These are phyloP conservation scores for Zapus hudsonius DNA, from an alignment of 2,113 vertebrate species.

Conservation along the genomic window DNA sequence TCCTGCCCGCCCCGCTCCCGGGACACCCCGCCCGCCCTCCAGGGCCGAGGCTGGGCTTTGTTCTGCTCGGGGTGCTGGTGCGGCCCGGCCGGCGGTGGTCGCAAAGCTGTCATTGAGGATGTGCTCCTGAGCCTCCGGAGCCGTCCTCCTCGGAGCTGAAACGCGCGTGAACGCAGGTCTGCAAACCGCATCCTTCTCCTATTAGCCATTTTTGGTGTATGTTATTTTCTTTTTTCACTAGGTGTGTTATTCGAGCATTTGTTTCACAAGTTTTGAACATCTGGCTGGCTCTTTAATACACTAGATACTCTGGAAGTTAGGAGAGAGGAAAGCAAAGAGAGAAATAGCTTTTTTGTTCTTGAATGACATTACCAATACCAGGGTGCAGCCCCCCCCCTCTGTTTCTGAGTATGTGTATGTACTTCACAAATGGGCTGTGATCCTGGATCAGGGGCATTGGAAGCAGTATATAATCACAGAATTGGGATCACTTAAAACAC, in stretches of 20 bases:
- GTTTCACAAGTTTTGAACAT: slow-evolving; percentile 11
- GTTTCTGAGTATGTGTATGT: background rate
- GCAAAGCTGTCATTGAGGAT: no score
- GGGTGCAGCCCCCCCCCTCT: background rate
- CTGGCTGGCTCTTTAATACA: background rate
- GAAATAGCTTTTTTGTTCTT: slow-evolving; percentile 63
- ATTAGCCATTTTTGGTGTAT: background rate
- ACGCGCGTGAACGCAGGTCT: no score
- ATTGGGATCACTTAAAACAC: background rate
- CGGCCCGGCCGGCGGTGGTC: no score
- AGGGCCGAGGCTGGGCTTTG: no score
- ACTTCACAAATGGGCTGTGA: background rate
- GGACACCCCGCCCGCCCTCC: no score
- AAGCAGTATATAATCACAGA: background rate
- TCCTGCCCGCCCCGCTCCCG: background rate
- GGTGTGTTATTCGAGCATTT: slow-evolving; percentile 16
- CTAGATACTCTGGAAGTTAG: background rate
- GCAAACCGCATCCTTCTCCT: background rate
- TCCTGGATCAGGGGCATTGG: background rate
- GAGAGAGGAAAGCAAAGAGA: background rate
- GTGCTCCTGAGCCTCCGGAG: no score
- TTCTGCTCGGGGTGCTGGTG: no score
- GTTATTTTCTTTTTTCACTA: background rate
- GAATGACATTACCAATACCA: background rate
- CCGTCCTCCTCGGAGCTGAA: no score